phyloP scores from a whole-genome alignment of 1,140 invertebrate species.

The Temnothorax curvispinosus region DNA sequence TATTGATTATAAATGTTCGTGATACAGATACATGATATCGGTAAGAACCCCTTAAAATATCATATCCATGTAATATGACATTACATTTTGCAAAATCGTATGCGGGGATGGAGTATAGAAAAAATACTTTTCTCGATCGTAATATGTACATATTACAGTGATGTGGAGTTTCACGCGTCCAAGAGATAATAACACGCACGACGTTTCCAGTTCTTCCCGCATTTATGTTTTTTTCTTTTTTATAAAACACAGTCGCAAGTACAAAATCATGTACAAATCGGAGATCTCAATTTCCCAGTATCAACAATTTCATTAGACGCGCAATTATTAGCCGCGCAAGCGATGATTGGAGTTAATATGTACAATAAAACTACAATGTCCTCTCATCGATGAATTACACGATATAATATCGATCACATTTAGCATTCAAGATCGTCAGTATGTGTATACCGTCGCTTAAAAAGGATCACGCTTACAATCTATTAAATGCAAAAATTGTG shows the following conservation, averaged over 20 bases:
- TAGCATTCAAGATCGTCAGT: constrained; percentile 21
- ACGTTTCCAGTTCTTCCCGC: neutral
- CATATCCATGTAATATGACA: constrained; percentile 44
- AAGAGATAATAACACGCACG: constrained; percentile 49
- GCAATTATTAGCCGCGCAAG: constrained; percentile 45
- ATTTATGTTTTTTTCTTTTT: constrained; percentile 9
- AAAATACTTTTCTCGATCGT: constrained; percentile 49
- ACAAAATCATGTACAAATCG: constrained; percentile 64
- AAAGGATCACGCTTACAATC: constrained; percentile 16
- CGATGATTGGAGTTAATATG: constrained; percentile 49
- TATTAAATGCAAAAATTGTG: constrained; percentile 52
- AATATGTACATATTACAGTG: constrained; percentile 43
- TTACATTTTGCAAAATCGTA: constrained; percentile 20
- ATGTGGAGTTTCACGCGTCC: constrained; percentile 30
- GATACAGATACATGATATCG: constrained; percentile 62
- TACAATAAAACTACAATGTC: constrained; percentile 62
- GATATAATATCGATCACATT: constrained; percentile 36
- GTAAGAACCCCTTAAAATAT: constrained; percentile 56
- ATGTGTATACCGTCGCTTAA: neutral
- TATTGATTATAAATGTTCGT: constrained; percentile 71
- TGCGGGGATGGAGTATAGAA: constrained; percentile 39
- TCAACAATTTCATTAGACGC: constrained; percentile 47
- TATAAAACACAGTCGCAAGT: constrained; percentile 36
- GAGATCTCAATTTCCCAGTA: constrained; percentile 40
- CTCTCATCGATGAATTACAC: constrained; percentile 37